Conservation (phyloP, 2,888 invertebrate species). For the Autographa gamma region DNA sequence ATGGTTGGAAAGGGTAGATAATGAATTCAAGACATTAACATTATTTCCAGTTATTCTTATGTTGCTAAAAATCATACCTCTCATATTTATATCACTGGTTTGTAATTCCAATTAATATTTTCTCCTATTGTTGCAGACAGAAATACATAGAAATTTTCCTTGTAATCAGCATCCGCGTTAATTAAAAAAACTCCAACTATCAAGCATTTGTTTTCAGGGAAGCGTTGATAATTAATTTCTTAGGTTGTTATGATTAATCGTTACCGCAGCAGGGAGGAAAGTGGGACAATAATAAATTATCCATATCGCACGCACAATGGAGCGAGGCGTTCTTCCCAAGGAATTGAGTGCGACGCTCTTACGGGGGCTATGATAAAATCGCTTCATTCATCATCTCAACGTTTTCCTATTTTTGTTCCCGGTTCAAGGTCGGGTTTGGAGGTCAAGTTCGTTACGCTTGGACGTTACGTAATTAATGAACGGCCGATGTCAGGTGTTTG, state of each 20-base stretch:
- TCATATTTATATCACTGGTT: too few relatives aligned
- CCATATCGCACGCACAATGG: slow-evolving; percentile 60
- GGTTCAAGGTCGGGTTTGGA: slow-evolving; percentile 35
- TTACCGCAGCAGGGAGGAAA: slow-evolving; percentile 39
- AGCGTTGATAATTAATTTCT: slow-evolving; percentile 62
- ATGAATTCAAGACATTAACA: background rate
- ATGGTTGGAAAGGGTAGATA: background rate
- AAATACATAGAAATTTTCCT: background rate
- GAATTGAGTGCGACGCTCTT: slow-evolving; percentile 55
- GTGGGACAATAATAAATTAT: slow-evolving; percentile 59
- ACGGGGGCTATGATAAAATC: slow-evolving; percentile 54
- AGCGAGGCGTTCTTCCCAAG: slow-evolving; percentile 59
- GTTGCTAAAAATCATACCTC: too few relatives aligned
- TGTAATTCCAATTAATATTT: background rate
- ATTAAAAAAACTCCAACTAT: slow-evolving; percentile 26
- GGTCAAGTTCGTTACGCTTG: slow-evolving; percentile 47
- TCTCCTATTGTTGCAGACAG: background rate
- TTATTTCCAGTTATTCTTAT: background rate
- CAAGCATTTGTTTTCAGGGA: slow-evolving; percentile 37
- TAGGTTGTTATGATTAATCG: slow-evolving; percentile 62
- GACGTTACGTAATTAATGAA: slow-evolving; percentile 8
- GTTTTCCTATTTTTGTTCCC: slow-evolving; percentile 47
- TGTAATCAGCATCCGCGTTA: slow-evolving; percentile 14
- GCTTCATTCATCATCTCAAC: slow-evolving; percentile 62
- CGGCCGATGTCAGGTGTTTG: background rate